A percentile compares a stretch with the other conserved stretches of the same genome.
phyloP scores from a whole-genome alignment of 2,888 invertebrate genomes.

The Cartodere bifasciata region DNA sequence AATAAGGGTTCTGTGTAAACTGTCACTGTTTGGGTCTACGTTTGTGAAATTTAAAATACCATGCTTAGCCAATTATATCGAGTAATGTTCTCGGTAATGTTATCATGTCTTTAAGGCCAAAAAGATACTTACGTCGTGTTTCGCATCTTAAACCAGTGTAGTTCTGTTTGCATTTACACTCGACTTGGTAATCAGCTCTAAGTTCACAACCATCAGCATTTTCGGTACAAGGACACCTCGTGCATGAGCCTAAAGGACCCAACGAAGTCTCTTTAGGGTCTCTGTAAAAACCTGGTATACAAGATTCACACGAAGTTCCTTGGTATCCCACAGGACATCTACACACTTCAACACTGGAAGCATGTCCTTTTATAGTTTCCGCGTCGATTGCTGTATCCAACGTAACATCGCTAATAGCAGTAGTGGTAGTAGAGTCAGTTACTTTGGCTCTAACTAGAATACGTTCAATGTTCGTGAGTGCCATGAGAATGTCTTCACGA shows the following conservation, averaged over 20 bases:
- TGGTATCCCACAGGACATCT: conserved; percentile 44
- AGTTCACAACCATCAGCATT: conserved; percentile 53
- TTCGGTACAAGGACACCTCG: conserved; percentile 65
- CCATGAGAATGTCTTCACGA: conserved; percentile 72
- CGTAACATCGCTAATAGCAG: conserved; percentile 69
- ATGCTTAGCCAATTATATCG: no score
- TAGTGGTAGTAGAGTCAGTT: conserved; percentile 47
- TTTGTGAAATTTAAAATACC: no score
- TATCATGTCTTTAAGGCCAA: no score
- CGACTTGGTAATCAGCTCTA: conserved; percentile 42
- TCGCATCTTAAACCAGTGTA: conserved; percentile 59
- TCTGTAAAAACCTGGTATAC: conserved; percentile 58
- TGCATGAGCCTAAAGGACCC: conserved; percentile 47
- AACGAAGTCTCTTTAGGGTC: conserved; percentile 41
- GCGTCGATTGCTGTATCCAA: conserved; percentile 68
- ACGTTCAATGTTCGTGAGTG: conserved; percentile 69
- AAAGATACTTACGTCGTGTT: conserved; percentile 9
- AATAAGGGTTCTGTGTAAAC: no score
- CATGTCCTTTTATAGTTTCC: conserved; percentile 46
- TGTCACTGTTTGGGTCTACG: no score
- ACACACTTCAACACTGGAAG: conserved; percentile 69
- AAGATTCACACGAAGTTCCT: conserved; percentile 77
- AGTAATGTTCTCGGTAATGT: no score
- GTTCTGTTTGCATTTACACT: conserved; percentile 59
- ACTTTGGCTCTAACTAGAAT: conserved; percentile 74